Conservation (phyloP, 1,140 invertebrate species). For the Stegodyphus mimosarum region DNA sequence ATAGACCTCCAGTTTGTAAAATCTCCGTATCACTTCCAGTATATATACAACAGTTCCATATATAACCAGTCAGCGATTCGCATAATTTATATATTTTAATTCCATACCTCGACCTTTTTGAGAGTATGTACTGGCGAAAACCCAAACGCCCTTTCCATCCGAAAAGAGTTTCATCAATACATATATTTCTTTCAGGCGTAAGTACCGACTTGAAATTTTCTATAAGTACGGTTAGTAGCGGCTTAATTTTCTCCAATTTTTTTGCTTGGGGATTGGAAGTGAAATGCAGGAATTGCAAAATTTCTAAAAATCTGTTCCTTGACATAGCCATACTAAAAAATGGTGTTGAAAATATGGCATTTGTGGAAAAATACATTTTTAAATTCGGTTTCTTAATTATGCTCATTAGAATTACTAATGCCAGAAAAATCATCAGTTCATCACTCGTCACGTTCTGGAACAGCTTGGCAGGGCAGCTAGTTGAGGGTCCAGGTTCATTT, state of each 20-base stretch:
- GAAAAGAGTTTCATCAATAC: neutral
- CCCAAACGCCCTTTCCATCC: conserved; percentile 12
- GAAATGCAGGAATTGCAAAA: conserved; percentile 5
- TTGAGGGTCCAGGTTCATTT: neutral
- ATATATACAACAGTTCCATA: neutral
- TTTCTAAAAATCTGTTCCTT: conserved; percentile 5
- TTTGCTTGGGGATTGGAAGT: no score
- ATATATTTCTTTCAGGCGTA: conserved; percentile 3
- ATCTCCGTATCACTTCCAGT: neutral
- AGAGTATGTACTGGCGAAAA: neutral
- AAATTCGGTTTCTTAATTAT: neutral
- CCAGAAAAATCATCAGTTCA: neutral
- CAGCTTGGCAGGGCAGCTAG: neutral
- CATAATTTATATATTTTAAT: conserved; percentile 7
- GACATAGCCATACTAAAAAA: conserved; percentile 10
- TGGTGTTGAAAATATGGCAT: neutral
- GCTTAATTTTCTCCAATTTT: conserved; percentile 1
- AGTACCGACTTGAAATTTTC: neutral
- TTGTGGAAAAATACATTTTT: conserved; percentile 10
- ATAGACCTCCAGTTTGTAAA: neutral
- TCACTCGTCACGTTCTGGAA: neutral
- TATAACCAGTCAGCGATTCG: conserved; percentile 7
- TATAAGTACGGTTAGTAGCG: neutral
- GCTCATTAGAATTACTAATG: conserved; percentile 10
- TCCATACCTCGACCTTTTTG: conserved; percentile 6